These are phyloP conservation scores for Pogonognathellus flavescens DNA, from an alignment of 1,140 invertebrate species.

Conservation along the genomic window DNA sequence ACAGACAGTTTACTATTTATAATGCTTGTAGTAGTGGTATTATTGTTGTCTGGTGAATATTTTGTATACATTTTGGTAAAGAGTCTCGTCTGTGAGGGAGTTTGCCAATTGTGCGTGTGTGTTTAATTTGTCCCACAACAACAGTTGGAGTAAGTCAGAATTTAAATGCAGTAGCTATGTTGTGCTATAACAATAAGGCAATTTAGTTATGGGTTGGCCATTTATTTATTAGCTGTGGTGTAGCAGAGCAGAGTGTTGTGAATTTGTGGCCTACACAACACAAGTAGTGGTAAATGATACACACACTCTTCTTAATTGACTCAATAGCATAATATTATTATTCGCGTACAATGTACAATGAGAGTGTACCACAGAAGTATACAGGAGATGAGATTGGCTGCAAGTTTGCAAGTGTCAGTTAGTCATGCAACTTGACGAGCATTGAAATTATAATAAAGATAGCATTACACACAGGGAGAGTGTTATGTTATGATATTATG, in stretches of 20 bases:
- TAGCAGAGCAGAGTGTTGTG: neutral
- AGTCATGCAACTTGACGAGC: neutral
- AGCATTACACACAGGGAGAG: neutral
- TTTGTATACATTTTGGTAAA: too few relatives aligned
- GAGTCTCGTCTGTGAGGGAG: too few relatives aligned
- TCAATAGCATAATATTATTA: slow-evolving; percentile 12
- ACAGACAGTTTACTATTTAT: too few relatives aligned
- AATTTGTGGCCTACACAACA: neutral
- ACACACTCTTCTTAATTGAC: slow-evolving; percentile 14
- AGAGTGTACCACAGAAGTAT: neutral
- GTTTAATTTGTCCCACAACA: too few relatives aligned
- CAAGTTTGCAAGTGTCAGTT: too few relatives aligned
- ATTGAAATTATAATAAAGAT: slow-evolving; percentile 19
- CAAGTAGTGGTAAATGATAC: neutral
- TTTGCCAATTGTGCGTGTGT: too few relatives aligned
- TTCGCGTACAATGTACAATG: neutral
- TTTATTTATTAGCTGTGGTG: neutral
- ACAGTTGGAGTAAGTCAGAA: too few relatives aligned
- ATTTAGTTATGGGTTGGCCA: slow-evolving; percentile 6
- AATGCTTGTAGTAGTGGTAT: too few relatives aligned
- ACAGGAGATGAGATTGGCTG: neutral
- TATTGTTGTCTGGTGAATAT: too few relatives aligned
- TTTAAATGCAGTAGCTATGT: neutral
- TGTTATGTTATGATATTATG: neutral
- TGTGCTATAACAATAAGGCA: slow-evolving; percentile 10